Evolutionary conservation across 2,113 vertebrate species (phyloP).

Genomic region (Apodemus speciosus): DNA sequence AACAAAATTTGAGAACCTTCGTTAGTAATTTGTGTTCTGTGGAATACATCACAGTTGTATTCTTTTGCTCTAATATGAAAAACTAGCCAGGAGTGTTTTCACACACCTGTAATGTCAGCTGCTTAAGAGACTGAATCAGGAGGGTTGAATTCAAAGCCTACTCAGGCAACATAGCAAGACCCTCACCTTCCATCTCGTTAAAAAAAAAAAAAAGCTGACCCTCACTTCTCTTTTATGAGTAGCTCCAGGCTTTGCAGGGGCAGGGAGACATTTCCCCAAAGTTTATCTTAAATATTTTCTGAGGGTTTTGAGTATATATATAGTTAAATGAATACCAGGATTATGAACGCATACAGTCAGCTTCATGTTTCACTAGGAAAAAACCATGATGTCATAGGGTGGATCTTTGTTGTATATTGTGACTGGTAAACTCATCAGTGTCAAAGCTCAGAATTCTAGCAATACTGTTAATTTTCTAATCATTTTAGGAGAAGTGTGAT

Average conservation of each 20-base stretch:
- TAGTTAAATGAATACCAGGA: background rate
- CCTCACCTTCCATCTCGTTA: background rate
- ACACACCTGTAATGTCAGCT: background rate
- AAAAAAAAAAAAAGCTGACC: background rate
- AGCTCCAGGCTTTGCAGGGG: background rate
- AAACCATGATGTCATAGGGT: background rate
- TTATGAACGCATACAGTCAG: background rate
- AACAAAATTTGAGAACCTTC: conserved; percentile 6
- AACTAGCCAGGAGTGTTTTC: background rate
- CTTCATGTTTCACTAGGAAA: conserved; percentile 12
- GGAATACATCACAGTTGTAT: background rate
- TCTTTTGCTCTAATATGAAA: background rate
- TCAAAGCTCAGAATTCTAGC: conserved; percentile 11
- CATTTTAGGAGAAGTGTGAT: background rate
- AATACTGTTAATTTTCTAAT: background rate
- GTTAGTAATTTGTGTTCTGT: conserved; percentile 41
- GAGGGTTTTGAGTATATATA: background rate
- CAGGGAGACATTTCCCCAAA: background rate
- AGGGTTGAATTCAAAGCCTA: background rate
- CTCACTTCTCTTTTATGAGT: conserved; percentile 19
- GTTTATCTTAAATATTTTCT: conserved; percentile 34
- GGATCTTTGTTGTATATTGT: conserved; percentile 5
- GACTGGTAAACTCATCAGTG: conserved; percentile 9
- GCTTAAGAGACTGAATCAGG: background rate
- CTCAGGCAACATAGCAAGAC: background rate